Evolutionary conservation across 2,888 invertebrate genomes (phyloP), one percentile per base, ranked within the genome.

Genomic region (Autographa gamma): DNA sequence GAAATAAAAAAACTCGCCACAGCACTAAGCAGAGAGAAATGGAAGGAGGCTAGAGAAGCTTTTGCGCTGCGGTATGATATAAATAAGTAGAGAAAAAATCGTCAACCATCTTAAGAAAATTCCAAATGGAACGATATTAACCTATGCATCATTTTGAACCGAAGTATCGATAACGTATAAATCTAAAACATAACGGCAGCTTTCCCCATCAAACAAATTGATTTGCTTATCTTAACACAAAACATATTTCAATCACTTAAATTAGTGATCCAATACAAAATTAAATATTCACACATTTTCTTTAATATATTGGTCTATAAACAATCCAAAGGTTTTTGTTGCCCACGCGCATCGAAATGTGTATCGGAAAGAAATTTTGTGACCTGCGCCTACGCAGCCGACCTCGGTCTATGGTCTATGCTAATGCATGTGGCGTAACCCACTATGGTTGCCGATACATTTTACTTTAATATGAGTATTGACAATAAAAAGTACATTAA

Each of bases 331-430:
- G 76, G 75, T 56, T 76, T 74, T 62, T 63, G 74, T 63, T 74
- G 68, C 84, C 85, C 83, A 84, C 84, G 80, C 80, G 59, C 67
- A 65, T 18, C 64, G 16, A 75, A 81, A 85, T 78, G 62, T 81
- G 74, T 82, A 85, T 83, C 84, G 75, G 67, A 73, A 72, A 75
- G 66, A 76, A 61, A 65, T 63, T 74, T 74, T 78, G 32, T 77
- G 87, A 89, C 86, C 89, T 73, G 80, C 88, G 81, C 90, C 90
- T 69, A 89, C 90, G 87, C 85, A 69, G 4, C 0, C 63, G 84
- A 88, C 86, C 87, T 73, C 70, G 71, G 60, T 77, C 82, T 86
- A 91, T 90, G 71, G 60, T 77, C 82, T 86, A 91, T 90, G 88
- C 86, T 88, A 91, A 88, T 85, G 43, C 56, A 76, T 43, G 58